phyloP scores from a whole-genome alignment of 2,113 vertebrate genomes.

The Brachyhypopomus occidentalis region DNA sequence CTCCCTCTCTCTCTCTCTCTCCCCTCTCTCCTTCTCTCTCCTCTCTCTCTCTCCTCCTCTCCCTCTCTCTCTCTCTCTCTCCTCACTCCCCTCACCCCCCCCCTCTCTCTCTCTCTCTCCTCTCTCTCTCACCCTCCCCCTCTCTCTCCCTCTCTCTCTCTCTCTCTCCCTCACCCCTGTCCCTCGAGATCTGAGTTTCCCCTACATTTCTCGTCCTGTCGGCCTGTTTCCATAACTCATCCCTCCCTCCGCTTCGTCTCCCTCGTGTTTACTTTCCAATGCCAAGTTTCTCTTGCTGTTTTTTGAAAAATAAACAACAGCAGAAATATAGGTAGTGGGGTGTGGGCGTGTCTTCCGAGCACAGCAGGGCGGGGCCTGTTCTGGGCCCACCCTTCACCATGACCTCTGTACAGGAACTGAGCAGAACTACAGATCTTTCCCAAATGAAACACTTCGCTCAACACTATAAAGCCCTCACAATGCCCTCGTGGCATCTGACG shows the following conservation, averaged over 20 bases:
- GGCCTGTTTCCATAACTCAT: slow-evolving; percentile 53
- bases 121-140: not conserved
- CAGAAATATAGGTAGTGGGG: not conserved
- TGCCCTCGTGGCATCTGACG: no score
- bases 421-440: no score
- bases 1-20: not conserved
- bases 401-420: no score
- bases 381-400: no score
- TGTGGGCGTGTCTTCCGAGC: no score
- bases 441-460: no score
- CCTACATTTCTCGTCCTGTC: slow-evolving; percentile 32
- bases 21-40: not conserved
- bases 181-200: not conserved
- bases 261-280: not conserved
- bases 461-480: no score
- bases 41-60: not conserved
- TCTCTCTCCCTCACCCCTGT: not conserved
- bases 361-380: not conserved
- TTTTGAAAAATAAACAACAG: not conserved
- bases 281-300: not conserved
- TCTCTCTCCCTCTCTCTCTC: not conserved
- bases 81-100: no score
- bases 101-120: not conserved
- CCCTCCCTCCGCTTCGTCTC: not conserved
- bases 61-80: no score